Evolutionary conservation across 2,888 invertebrate genomes (phyloP).

Genomic region (Mylabris sibirica): DNA sequence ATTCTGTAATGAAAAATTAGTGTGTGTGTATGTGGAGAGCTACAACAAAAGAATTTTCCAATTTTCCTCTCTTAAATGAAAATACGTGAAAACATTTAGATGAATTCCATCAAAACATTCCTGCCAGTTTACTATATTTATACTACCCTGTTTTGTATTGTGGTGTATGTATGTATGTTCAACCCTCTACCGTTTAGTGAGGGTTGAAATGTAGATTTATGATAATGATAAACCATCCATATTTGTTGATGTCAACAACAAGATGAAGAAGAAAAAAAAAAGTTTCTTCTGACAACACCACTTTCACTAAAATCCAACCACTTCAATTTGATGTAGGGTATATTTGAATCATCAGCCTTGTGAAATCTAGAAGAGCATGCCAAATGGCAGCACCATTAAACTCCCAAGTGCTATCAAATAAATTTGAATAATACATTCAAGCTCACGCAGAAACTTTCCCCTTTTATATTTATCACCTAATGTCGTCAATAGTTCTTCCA

Average conservation of each 20-base stretch:
- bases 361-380: background rate
- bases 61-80: too few relatives aligned
- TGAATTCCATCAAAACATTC: background rate
- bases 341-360: background rate
- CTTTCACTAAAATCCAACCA: background rate
- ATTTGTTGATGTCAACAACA: background rate
- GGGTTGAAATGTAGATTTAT: constrained; percentile 13
- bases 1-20: too few relatives aligned
- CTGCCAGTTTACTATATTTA: background rate
- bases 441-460: background rate
- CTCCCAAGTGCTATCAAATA: constrained; percentile 2
- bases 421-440: constrained; percentile 10
- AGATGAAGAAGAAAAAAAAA: background rate
- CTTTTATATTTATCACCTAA: background rate
- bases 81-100: too few relatives aligned
- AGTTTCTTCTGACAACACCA: background rate
- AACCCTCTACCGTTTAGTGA: background rate
- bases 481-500: too few relatives aligned
- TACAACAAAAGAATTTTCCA: too few relatives aligned
- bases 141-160: too few relatives aligned
- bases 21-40: too few relatives aligned
- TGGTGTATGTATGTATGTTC: too few relatives aligned
- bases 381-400: background rate
- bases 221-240: constrained; percentile 14
- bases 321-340: constrained; percentile 9